Evolutionary conservation across 2,888 invertebrate genomes (phyloP), one percentile per base, ranked within the genome.

Genomic region (Cylloceria caligata): DNA sequence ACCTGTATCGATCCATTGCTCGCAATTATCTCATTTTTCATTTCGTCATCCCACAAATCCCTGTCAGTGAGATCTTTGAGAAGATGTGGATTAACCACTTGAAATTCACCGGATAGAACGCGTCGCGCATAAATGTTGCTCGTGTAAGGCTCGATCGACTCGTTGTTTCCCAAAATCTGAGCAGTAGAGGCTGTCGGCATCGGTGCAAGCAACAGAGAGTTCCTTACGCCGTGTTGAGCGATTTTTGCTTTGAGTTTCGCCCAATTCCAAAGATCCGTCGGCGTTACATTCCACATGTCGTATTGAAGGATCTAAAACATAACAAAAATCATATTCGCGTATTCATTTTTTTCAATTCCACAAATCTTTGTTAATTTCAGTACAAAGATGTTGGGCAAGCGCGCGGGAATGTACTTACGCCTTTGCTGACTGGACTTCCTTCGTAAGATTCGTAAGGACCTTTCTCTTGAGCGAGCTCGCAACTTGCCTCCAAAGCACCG

Each of bases 171-270:
- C 57, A 99, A 95, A 90, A 99, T 99, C 93, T 99, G 99, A 2
- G 99, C 99, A 0, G 99, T 99, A 0, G 99, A 99, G 7, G 99
- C 99, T 4, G 99, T 99, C 0, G 99, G 99, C 99, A 99, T 99
- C 0, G 99, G 99, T 0, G 99, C 99, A 84, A 99, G 87, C 21
- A 99, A 94, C 34, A 99, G 94, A 1, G 99, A 99, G 93, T 99
- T 99, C 76, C 99, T 94, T 0, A 99, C 94, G 9, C 99, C 99
- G 93, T 97, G 95, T 93, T 96, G 94, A 0, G 96, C 95, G 87
- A 99, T 99, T 91, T 96, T 97, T 65, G 94, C 94, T 93, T 98
- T 98, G 19, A 99, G 94, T 6, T 90, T 93, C 1, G 93, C 90
- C 99, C 99, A 99, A 92, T 99, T 95, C 97, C 98, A 98, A 4